These are phyloP conservation scores for Actenoides hombroni DNA, from an alignment of 2,113 vertebrate species.

Conservation along the genomic window DNA sequence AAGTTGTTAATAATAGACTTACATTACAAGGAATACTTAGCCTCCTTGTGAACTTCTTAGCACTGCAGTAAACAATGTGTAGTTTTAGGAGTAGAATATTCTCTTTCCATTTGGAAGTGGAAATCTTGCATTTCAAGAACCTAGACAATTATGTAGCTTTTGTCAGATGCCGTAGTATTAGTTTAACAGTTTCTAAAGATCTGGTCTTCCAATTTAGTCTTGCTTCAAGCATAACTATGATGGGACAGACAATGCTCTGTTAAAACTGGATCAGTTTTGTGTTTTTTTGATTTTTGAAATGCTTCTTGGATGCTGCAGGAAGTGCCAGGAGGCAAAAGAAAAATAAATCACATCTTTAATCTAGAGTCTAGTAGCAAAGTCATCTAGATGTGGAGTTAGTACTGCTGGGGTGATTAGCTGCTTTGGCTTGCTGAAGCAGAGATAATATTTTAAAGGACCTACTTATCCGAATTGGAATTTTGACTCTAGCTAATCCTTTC, in stretches of 20 bases:
- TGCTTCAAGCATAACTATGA: neutral
- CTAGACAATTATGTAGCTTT: neutral
- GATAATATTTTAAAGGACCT: slow-evolving; percentile 44
- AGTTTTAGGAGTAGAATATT: neutral
- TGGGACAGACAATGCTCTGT: neutral
- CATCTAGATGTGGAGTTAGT: neutral
- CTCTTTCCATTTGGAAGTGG: neutral
- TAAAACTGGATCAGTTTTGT: neutral
- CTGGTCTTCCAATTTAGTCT: neutral
- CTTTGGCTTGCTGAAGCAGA: slow-evolving; percentile 36
- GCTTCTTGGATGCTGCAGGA: neutral
- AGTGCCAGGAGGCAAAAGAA: neutral
- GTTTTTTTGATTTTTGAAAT: neutral
- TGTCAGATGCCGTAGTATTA: neutral
- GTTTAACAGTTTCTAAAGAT: neutral
- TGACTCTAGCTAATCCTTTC: slow-evolving; percentile 57
- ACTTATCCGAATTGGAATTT: slow-evolving; percentile 40
- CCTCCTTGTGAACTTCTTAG: slow-evolving; percentile 29
- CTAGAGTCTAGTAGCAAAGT: neutral
- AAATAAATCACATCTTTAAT: neutral
- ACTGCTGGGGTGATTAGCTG: slow-evolving; percentile 12
- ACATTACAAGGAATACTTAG: slow-evolving; percentile 17
- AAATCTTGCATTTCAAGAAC: neutral
- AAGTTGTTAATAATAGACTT: slow-evolving; percentile 31
- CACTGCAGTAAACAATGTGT: neutral